These are phyloP conservation scores for Phataginus tetradactyla DNA, from an alignment of 2,797 vertebrate genomes.

Conservation along the genomic window DNA sequence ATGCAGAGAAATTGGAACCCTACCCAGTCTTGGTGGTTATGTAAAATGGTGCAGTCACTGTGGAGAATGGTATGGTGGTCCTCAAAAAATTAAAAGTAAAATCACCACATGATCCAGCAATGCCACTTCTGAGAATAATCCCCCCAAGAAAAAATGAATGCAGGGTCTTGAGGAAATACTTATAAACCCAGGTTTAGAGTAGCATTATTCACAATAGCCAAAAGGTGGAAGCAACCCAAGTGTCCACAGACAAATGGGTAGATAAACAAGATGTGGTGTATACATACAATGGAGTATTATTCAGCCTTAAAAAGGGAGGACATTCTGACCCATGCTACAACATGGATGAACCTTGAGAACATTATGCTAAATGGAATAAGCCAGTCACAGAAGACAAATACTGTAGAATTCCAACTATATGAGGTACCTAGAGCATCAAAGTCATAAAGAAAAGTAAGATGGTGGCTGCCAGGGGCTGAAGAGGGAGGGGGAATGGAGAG, in stretches of 20 bases:
- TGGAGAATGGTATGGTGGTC: background rate
- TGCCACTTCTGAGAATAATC: background rate
- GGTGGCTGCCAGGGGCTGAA: background rate
- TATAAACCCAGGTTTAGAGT: background rate
- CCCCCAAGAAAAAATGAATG: background rate
- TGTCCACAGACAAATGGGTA: background rate
- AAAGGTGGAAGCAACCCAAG: background rate
- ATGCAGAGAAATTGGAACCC: background rate
- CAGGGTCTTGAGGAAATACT: background rate
- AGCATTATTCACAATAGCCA: background rate
- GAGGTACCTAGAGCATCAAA: background rate
- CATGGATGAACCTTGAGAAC: background rate
- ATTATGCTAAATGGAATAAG: background rate
- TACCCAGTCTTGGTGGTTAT: background rate
- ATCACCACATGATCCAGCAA: background rate
- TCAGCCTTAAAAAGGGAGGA: background rate
- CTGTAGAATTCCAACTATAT: background rate
- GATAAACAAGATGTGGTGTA: background rate
- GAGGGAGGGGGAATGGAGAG: background rate
- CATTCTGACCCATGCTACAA: background rate
- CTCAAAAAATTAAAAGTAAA: background rate
- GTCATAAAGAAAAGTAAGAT: background rate
- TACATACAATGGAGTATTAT: background rate
- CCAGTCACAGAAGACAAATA: background rate
- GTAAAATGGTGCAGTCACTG: background rate